These are phyloP conservation scores for Gymnothorax javanicus DNA, from an alignment of 2,797 vertebrate species.

Conservation along the genomic window DNA sequence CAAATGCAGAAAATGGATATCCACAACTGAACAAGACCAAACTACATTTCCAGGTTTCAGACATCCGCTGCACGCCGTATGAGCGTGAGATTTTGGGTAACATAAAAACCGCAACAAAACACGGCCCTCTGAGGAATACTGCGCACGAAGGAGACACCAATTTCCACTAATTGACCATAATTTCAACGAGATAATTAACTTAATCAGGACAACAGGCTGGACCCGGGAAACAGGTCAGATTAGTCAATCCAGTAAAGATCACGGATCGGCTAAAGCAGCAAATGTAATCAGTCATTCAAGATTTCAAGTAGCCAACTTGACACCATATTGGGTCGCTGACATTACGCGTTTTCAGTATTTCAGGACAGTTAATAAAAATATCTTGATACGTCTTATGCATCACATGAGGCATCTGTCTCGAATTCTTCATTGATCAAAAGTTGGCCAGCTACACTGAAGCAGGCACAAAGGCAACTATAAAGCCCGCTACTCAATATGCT, in stretches of 20 bases:
- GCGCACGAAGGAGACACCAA: neutral
- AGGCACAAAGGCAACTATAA: neutral
- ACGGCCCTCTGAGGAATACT: neutral
- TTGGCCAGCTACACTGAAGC: neutral
- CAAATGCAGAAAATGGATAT: neutral
- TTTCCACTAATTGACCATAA: neutral
- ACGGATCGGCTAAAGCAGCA: neutral
- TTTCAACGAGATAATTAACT: neutral
- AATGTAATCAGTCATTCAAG: neutral
- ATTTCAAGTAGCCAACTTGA: neutral
- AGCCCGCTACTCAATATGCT: neutral
- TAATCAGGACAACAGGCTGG: neutral
- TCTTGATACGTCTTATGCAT: neutral
- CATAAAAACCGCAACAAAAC: neutral
- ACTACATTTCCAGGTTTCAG: neutral
- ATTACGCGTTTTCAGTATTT: neutral
- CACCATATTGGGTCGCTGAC: neutral
- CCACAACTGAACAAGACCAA: neutral
- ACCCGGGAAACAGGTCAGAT: neutral
- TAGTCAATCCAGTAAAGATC: neutral
- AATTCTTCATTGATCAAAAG: too few species aligned
- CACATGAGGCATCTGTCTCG: neutral
- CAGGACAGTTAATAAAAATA: neutral
- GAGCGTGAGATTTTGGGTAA: neutral
- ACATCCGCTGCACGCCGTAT: neutral